Percentiles rank a stretch among this genome's conserved stretches.
phyloP scores from a whole-genome alignment of 2,888 invertebrate genomes.

The Coelogynopora nodosa region DNA sequence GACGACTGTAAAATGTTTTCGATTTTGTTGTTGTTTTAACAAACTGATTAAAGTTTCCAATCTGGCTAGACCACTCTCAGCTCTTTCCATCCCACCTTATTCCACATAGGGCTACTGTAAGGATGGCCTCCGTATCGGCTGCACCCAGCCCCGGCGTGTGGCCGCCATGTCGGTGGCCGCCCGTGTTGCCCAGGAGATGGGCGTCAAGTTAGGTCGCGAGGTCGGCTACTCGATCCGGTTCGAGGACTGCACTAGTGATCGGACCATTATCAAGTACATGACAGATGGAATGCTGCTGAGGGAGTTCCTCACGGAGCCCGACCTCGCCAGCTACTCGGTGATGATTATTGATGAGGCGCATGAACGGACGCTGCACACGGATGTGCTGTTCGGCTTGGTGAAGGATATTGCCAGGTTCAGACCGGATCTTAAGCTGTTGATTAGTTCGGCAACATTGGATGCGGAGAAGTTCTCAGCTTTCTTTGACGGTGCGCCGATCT shows the following conservation, averaged over 20 bases:
- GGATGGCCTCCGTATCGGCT: slow-evolving; percentile 80
- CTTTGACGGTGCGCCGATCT: slow-evolving; percentile 96
- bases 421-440: slow-evolving; percentile 86
- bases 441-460: slow-evolving; percentile 95
- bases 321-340: slow-evolving; percentile 86
- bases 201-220: slow-evolving; percentile 77
- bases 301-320: slow-evolving; percentile 94
- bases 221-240: slow-evolving; percentile 81
- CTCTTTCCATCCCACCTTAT: not conserved
- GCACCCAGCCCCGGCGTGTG: slow-evolving; percentile 92
- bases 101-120: slow-evolving; percentile 58
- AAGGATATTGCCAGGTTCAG: slow-evolving; percentile 81
- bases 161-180: slow-evolving; percentile 99
- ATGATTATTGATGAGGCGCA: slow-evolving; percentile 99
- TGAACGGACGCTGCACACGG: slow-evolving; percentile 93
- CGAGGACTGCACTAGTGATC: slow-evolving; percentile 96
- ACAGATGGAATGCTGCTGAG: slow-evolving; percentile 95
- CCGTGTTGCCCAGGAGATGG: slow-evolving; percentile 94
- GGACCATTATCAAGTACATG: slow-evolving; percentile 96
- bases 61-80: not conserved
- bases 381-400: slow-evolving; percentile 85
- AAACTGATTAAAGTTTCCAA: too few species aligned
- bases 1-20: too few species aligned
- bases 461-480: slow-evolving; percentile 92
- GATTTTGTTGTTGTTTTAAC: too few species aligned